Conservation (phyloP, 2,888 invertebrate species). For the Noctuana brunneofusca region DNA sequence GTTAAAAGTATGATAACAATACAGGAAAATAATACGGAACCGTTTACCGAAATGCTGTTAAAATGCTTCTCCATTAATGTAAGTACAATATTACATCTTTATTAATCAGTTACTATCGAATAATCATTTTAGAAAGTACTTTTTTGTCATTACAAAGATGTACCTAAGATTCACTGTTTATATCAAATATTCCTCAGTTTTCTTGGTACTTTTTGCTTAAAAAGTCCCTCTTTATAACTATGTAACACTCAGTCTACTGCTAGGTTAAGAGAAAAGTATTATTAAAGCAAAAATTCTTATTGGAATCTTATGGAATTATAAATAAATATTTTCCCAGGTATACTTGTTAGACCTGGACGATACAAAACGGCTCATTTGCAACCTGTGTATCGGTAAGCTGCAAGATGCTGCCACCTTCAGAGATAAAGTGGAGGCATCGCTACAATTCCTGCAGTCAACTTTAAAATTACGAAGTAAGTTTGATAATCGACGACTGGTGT, state of each 20-base stretch:
- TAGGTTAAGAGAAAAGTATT: neutral
- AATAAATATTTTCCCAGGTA: conserved; percentile 45
- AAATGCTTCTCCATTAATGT: conserved; percentile 73
- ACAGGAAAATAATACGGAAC: conserved; percentile 52
- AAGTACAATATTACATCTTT: conserved; percentile 47
- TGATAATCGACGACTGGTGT: neutral
- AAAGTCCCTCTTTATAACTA: neutral
- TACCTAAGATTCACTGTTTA: neutral
- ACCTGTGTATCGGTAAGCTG: conserved; percentile 53
- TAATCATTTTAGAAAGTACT: neutral
- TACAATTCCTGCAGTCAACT: conserved; percentile 50
- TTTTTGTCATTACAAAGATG: neutral
- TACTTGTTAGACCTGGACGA: conserved; percentile 60
- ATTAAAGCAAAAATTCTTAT: neutral
- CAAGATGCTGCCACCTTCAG: conserved; percentile 52
- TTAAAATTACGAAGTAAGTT: conserved; percentile 53
- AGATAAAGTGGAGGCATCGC: conserved; percentile 55
- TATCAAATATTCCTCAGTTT: neutral
- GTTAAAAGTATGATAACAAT: conserved; percentile 70
- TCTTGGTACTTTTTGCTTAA: neutral
- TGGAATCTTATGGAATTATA: neutral
- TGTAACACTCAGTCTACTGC: no score
- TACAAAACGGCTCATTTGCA: conserved; percentile 65
- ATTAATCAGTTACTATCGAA: neutral
- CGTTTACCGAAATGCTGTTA: conserved; percentile 64